phyloP scores from a whole-genome alignment of 1,140 invertebrate species.

The Cryptotermes secundus region DNA sequence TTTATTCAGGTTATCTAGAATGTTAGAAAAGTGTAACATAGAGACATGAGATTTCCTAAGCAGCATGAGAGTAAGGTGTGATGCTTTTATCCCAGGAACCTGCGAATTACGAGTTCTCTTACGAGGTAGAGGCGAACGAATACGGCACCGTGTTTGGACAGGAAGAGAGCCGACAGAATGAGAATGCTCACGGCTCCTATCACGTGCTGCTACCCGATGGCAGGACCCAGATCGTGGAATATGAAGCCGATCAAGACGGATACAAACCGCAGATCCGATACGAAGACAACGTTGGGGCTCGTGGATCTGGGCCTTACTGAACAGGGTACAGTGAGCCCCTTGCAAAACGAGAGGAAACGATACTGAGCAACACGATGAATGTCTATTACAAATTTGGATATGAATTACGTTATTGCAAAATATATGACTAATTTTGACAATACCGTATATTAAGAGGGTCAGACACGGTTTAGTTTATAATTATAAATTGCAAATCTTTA shows the following conservation, averaged over 20 bases:
- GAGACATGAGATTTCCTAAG: too few species aligned
- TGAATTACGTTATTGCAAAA: too few species aligned
- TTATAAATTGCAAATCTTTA: too few species aligned
- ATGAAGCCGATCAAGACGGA: constrained; percentile 62
- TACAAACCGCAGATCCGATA: constrained; percentile 67
- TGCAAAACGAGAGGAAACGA: too few species aligned
- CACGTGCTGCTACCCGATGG: constrained; percentile 66
- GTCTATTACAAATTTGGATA: too few species aligned
- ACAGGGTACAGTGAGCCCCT: too few species aligned
- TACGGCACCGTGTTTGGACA: constrained; percentile 62
- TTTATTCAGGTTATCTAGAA: background rate
- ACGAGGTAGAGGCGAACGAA: constrained; percentile 60
- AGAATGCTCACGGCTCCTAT: constrained; percentile 61
- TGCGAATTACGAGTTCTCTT: constrained; percentile 66
- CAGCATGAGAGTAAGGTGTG: too few species aligned
- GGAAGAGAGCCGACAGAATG: constrained; percentile 60
- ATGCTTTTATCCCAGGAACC: constrained; percentile 54
- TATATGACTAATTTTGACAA: too few species aligned
- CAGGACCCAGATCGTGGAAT: constrained; percentile 63
- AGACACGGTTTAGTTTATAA: too few species aligned
- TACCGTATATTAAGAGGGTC: too few species aligned
- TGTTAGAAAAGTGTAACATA: background rate
- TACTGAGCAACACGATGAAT: too few species aligned
- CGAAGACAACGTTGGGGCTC: constrained; percentile 50
- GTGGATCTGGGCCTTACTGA: background rate